phyloP scores from a whole-genome alignment of 2,888 invertebrate species.

The Drosophila anomalata region DNA sequence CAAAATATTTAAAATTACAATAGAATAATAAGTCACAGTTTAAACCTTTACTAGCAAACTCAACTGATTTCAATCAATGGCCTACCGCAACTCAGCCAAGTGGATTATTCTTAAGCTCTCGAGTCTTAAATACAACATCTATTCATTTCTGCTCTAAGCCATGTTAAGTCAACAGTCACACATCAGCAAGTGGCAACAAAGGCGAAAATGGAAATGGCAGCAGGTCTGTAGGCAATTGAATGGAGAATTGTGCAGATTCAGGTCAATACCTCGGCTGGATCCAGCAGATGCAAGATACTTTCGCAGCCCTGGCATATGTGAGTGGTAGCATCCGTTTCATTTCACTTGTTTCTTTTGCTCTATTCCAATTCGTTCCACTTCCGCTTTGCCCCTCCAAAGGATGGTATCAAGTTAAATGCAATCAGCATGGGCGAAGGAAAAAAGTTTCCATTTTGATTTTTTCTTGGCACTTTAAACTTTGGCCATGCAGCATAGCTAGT shows the following conservation, averaged over 20 bases:
- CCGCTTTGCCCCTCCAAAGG: not conserved
- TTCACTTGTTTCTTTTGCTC: not conserved
- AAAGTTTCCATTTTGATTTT: constrained; percentile 58
- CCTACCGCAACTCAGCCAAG: not conserved
- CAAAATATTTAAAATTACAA: not conserved
- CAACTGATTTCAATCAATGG: not conserved
- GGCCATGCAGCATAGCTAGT: constrained; percentile 33
- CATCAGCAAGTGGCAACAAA: constrained; percentile 3
- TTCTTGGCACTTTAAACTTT: constrained; percentile 77
- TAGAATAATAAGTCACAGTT: not conserved
- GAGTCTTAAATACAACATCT: not conserved
- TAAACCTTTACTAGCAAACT: not conserved
- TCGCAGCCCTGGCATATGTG: constrained; percentile 1
- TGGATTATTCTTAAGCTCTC: not conserved
- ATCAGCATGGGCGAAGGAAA: constrained; percentile 51
- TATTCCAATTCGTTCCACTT: constrained; percentile 1
- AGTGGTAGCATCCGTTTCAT: constrained; percentile 21
- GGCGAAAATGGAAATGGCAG: not conserved
- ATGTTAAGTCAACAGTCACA: not conserved
- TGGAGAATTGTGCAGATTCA: constrained; percentile 9
- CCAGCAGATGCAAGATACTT: constrained; percentile 9
- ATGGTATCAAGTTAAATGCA: constrained; percentile 57
- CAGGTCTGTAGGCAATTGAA: constrained; percentile 8
- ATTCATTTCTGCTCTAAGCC: not conserved
- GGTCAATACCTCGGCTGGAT: constrained; percentile 23